phyloP scores from a whole-genome alignment of 2,113 vertebrate genomes.

The Otocyon megalotis region DNA sequence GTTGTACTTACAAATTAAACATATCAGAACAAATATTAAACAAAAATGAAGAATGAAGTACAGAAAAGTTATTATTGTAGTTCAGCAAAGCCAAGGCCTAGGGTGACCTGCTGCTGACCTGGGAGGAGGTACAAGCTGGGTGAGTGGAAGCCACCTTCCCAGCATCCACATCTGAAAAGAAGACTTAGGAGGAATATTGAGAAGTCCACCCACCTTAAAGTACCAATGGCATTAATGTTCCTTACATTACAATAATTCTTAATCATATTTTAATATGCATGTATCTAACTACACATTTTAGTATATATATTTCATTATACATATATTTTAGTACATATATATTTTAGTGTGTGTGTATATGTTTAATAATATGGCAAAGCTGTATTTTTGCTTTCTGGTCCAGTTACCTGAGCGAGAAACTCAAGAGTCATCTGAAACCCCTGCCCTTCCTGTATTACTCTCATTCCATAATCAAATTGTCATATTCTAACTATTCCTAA shows the following conservation, averaged over 20 bases:
- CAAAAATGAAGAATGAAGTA: neutral
- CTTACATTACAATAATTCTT: neutral
- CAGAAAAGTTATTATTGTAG: neutral
- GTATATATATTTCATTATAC: neutral
- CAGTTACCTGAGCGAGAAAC: neutral
- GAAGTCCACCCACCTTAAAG: neutral
- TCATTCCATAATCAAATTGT: neutral
- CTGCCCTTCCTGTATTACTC: neutral
- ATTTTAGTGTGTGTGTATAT: neutral
- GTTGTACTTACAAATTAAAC: neutral
- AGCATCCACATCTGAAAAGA: neutral
- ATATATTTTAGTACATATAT: neutral
- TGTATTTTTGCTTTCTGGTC: neutral
- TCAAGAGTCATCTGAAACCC: neutral
- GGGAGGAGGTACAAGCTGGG: neutral
- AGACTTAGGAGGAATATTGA: neutral
- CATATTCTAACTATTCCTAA: neutral
- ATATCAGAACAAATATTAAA: slow-evolving; percentile 41
- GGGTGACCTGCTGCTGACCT: neutral
- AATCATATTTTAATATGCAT: neutral
- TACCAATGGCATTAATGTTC: neutral
- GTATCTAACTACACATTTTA: neutral
- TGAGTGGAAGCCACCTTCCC: too few relatives aligned
- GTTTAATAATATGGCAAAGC: neutral
- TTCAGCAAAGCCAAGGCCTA: neutral